Evolutionary conservation across 2,113 vertebrate genomes (phyloP).

Genomic region (Tichodroma muraria): DNA sequence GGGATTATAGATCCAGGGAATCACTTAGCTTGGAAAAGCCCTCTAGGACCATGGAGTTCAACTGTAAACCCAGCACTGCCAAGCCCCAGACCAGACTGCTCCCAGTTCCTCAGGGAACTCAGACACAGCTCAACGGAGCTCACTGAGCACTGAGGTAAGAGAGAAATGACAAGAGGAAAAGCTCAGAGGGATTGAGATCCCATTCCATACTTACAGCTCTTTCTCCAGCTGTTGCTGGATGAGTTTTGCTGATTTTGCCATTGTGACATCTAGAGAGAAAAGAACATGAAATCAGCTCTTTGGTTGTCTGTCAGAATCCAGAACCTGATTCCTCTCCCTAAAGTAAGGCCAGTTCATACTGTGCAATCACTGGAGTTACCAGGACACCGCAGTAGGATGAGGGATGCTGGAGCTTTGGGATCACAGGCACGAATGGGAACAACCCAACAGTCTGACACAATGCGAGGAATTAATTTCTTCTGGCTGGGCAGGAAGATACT

Average conservation of each 20-base stretch:
- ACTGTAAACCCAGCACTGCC: not conserved
- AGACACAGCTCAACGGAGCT: not conserved
- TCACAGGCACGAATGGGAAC: not conserved
- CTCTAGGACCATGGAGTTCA: not conserved
- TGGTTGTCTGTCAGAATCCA: not conserved
- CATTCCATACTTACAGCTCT: constrained; percentile 83
- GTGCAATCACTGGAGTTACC: not conserved
- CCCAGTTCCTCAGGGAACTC: not conserved
- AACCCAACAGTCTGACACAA: not conserved
- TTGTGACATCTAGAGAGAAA: constrained; percentile 79
- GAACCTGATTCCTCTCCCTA: not conserved
- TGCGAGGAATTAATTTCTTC: not conserved
- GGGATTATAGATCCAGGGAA: not conserved
- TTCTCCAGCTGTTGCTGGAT: constrained; percentile 96
- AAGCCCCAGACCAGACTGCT: not conserved
- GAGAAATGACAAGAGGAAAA: not conserved
- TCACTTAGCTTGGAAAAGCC: not conserved
- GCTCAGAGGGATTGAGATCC: not conserved
- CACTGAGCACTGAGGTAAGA: not conserved
- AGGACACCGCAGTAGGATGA: not conserved
- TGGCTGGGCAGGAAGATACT: not conserved
- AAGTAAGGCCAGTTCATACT: not conserved
- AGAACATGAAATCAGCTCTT: not conserved
- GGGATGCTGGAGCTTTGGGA: not conserved
- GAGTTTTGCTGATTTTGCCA: constrained; percentile 94